These are phyloP conservation scores for Platyrinchus mystaceus DNA, from an alignment of 2,797 vertebrate genomes.

Conservation along the genomic window DNA sequence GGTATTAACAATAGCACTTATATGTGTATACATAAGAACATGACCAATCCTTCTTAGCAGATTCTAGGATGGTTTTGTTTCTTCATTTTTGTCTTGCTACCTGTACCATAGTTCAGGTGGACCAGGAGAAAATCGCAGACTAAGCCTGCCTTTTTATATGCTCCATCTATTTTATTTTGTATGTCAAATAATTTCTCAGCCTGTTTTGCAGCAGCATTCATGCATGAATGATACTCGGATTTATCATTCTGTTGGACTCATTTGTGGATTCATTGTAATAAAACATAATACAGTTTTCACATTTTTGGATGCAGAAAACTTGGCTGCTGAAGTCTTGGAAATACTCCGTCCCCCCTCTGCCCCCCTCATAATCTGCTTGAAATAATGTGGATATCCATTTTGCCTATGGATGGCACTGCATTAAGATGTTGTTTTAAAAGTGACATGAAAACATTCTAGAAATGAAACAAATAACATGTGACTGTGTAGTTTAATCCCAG, in stretches of 20 bases:
- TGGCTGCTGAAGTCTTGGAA: slow-evolving; percentile 8
- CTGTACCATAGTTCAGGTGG: not conserved
- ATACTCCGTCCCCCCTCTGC: not conserved
- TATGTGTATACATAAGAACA: rapidly evolving
- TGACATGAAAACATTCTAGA: not conserved
- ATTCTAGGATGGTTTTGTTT: not conserved
- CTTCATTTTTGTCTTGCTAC: not conserved
- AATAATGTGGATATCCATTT: slow-evolving; percentile 1
- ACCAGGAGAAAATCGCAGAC: not conserved
- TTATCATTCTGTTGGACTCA: slow-evolving; percentile 12
- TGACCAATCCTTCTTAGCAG: not conserved
- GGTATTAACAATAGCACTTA: not conserved
- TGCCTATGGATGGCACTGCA: not conserved
- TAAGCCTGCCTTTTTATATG: not conserved
- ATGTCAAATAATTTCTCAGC: slow-evolving; percentile 29
- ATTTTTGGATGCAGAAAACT: not conserved
- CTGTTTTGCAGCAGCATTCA: not conserved
- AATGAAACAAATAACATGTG: not conserved
- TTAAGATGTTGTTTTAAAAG: not conserved
- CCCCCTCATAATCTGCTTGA: not conserved
- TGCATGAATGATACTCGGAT: not conserved
- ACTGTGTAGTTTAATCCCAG: not conserved
- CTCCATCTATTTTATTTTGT: not conserved
- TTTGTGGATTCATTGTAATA: slow-evolving; percentile 24
- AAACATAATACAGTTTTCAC: not conserved